A percentile compares a stretch with the other conserved stretches of the same genome.
Conservation (phyloP, 2,113 vertebrate species). For the Eleginops maclovinus region DNA sequence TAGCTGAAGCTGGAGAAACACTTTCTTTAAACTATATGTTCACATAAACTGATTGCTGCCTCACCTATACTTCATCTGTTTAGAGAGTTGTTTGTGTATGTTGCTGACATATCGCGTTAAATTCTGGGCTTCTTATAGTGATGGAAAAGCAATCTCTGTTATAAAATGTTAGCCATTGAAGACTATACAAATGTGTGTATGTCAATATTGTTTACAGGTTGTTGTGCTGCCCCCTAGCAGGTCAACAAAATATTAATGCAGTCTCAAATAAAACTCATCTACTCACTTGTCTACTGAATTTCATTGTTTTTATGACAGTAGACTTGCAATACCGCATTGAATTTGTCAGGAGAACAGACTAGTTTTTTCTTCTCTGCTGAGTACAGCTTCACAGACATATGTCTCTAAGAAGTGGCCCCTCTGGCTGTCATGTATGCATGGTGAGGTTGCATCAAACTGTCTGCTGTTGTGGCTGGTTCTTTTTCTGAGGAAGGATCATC, state of each 20-base stretch:
- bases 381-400: neutral
- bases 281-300: no score
- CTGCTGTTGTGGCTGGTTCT: neutral
- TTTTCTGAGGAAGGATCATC: neutral
- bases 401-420: constrained; percentile 1
- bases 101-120: no score
- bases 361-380: neutral
- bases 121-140: no score
- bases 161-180: neutral
- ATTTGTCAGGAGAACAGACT: neutral
- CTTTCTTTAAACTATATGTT: no score
- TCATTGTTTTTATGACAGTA: neutral
- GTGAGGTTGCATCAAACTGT: constrained; percentile 14
- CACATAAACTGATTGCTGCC: no score
- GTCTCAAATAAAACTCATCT: neutral
- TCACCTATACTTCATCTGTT: no score
- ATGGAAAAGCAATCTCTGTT: no score
- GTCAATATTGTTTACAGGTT: neutral
- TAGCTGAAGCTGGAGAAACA: no score
- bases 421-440: neutral
- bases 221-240: neutral
- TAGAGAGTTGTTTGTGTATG: no score
- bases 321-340: neutral
- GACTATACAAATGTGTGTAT: neutral
- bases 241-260: neutral